A percentile compares a stretch with the other conserved stretches of the same genome.
Conservation (phyloP, 2,113 vertebrate genomes). For the Laticauda colubrina region DNA sequence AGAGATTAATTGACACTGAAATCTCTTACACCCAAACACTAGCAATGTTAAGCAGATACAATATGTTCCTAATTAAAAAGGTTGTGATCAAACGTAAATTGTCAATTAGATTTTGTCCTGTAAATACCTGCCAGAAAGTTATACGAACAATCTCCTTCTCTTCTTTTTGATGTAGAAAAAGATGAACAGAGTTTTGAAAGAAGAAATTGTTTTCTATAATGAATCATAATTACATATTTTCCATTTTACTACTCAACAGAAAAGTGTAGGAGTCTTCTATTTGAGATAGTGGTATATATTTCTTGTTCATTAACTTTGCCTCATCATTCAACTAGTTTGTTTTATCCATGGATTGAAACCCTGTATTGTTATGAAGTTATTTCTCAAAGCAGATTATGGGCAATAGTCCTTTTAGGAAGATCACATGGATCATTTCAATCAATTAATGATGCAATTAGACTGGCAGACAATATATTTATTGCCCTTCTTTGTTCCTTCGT, state of each 20-base stretch:
- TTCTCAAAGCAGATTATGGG: not conserved
- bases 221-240: not conserved
- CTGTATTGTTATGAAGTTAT: not conserved
- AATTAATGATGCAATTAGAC: not conserved
- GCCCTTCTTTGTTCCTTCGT: not conserved
- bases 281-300: not conserved
- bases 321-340: not conserved
- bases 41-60: slow-evolving; percentile 59
- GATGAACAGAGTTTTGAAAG: slow-evolving; percentile 16
- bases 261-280: not conserved
- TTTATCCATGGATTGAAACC: not conserved
- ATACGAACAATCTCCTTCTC: slow-evolving; percentile 15
- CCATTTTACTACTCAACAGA: not conserved
- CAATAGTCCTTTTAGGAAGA: not conserved
- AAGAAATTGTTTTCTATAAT: not conserved
- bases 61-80: slow-evolving; percentile 60
- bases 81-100: slow-evolving; percentile 50
- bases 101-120: slow-evolving; percentile 44
- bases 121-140: slow-evolving; percentile 36
- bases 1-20: slow-evolving; percentile 67
- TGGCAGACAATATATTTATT: not conserved
- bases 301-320: not conserved
- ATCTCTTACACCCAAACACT: slow-evolving; percentile 54
- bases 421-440: not conserved
- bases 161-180: not conserved